phyloP scores from a whole-genome alignment of 2,888 invertebrate genomes.

The Nomada hirtipes region DNA sequence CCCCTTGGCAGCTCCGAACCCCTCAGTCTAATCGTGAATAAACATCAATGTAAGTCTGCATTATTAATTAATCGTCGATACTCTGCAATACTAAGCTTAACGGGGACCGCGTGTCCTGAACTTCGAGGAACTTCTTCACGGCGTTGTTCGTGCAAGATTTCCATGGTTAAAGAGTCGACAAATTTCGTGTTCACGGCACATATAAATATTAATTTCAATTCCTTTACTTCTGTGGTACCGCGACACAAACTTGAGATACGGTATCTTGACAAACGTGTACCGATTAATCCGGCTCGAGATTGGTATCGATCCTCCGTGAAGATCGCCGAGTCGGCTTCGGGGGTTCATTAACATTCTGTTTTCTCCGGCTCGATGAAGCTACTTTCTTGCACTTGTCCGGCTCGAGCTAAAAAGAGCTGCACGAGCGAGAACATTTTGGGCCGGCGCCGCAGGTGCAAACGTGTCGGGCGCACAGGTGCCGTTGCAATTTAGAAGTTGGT shows the following conservation, averaged over 20 bases:
- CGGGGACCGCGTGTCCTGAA: too few species aligned
- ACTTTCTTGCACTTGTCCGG: slow-evolving; percentile 42
- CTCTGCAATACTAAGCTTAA: not conserved
- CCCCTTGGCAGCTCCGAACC: slow-evolving; percentile 83
- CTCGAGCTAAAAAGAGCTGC: slow-evolving; percentile 7
- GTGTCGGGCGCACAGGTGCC: slow-evolving; percentile 66
- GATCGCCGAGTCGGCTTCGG: slow-evolving; percentile 46
- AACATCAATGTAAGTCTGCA: slow-evolving; percentile 82
- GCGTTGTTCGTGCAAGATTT: too few species aligned
- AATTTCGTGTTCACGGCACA: too few species aligned
- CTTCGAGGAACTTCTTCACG: too few species aligned
- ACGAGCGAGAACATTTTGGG: slow-evolving; percentile 57
- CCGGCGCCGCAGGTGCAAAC: slow-evolving; percentile 64
- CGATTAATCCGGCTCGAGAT: slow-evolving; percentile 16
- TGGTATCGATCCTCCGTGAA: slow-evolving; percentile 35
- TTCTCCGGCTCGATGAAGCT: slow-evolving; percentile 17
- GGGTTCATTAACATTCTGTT: slow-evolving; percentile 56
- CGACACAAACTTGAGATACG: not conserved
- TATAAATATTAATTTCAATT: too few species aligned
- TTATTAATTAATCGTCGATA: not conserved
- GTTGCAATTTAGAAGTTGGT: slow-evolving; percentile 54
- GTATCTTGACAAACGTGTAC: slow-evolving; percentile 3
- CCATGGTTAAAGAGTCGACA: too few species aligned
- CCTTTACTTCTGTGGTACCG: too few species aligned
- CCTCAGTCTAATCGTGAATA: slow-evolving; percentile 85